Evolutionary conservation across 1,140 invertebrate species (phyloP), one percentile per base, ranked within the genome.

Genomic region (Arctopsyche grandis): DNA sequence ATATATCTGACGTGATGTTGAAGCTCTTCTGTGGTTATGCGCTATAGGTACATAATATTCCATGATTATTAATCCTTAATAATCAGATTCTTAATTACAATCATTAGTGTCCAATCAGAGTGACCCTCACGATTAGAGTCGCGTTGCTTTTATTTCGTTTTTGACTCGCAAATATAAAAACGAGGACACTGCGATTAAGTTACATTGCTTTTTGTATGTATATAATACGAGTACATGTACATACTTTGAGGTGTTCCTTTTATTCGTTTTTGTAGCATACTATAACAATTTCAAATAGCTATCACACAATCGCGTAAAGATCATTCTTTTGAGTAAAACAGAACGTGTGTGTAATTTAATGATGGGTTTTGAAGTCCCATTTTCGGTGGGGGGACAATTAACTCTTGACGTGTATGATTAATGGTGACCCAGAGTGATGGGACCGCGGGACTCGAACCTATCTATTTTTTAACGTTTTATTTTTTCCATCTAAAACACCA

Each of bases 361-460:
- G 74, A 76, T 76, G 56, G 58, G 74, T 63, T 63, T 63, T 44
- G 58, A 76, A 76, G 74, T 76, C 74, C 58, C 74, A 76, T 76
- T 76, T 46, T 66, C 63, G 48, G 16, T 21, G 44, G 56, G 75
- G 75, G 75, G 79, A 80, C 79, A 80, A 80, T 80, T 80, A 80
- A 76, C 79, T 77, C 52, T 70, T 80, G 79, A 80, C 79, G 66
- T 38, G 29, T 16, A 69, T 77, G 79, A 80, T 80, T 76, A 73
- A 80, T 80, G 74, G 75, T 63, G 66, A 52, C 69, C 63, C 66
- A 48, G 70, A 79, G 70, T 73, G 69, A 79, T 74, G 56, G 56
- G 48, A 76, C 48, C 48, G 74, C 74, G 74, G 74, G 74, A 63
- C 74, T 48, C 24, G 74, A 29, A 71, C 46, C 71, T 75, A 75